A percentile compares a stretch with the other conserved stretches of the same genome.
Conservation (phyloP, 2,797 vertebrate genomes). For the Malurus leucopterus region DNA sequence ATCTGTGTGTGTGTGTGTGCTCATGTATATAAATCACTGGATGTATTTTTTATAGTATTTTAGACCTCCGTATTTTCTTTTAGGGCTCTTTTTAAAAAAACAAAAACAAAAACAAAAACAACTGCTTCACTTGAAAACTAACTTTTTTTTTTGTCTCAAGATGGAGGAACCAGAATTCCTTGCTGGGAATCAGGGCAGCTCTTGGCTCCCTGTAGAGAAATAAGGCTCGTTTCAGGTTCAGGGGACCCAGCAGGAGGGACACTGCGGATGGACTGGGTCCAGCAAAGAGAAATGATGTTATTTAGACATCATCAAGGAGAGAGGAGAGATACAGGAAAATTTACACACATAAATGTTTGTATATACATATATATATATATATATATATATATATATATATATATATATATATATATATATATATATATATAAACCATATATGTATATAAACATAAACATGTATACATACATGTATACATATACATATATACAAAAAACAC, state of each 20-base stretch:
- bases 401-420: background rate
- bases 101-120: background rate
- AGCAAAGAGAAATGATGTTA: background rate
- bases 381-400: too few relatives aligned
- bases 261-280: background rate
- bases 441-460: too few relatives aligned
- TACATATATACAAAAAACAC: accelerated
- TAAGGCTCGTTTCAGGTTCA: background rate
- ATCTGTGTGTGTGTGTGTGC: accelerated
- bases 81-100: background rate
- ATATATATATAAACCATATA: too few relatives aligned
- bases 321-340: background rate
- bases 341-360: accelerated
- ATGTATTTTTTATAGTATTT: background rate
- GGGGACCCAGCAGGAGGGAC: background rate
- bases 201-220: background rate
- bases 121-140: background rate
- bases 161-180: background rate
- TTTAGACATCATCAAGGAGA: background rate
- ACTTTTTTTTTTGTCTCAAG: background rate
- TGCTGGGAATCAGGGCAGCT: background rate
- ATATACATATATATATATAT: background rate
- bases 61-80: accelerated
- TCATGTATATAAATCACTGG: background rate
- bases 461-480: accelerated